phyloP scores from a whole-genome alignment of 2,888 invertebrate genomes.

The Drosophila prolongata region DNA sequence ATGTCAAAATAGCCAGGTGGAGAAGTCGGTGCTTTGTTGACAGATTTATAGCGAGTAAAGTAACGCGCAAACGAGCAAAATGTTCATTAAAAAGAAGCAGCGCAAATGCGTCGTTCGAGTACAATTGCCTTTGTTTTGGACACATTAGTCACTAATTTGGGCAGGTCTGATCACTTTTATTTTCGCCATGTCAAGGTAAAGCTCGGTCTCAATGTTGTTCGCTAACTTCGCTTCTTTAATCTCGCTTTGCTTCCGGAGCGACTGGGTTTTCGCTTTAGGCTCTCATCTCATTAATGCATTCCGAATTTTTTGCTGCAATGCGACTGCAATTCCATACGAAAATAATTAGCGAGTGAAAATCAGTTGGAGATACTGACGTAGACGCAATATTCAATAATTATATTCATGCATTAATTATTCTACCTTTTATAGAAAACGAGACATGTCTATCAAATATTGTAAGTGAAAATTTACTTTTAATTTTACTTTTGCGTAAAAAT shows the following conservation, averaged over 20 bases:
- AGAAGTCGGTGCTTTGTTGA: slow-evolving; percentile 47
- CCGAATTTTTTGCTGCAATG: slow-evolving; percentile 38
- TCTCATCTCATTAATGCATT: slow-evolving; percentile 45
- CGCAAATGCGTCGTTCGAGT: slow-evolving; percentile 24
- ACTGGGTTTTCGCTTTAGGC: slow-evolving; percentile 14
- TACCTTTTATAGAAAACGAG: too few species aligned
- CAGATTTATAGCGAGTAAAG: slow-evolving; percentile 55
- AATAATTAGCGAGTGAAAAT: slow-evolving; percentile 45
- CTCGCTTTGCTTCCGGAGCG: slow-evolving; percentile 30
- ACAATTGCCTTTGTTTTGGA: slow-evolving; percentile 51
- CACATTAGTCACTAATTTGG: slow-evolving; percentile 52
- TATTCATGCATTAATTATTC: background rate
- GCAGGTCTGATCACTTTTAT: slow-evolving; percentile 31
- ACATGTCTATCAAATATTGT: too few species aligned
- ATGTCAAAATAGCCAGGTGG: slow-evolving; percentile 44
- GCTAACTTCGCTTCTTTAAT: slow-evolving; percentile 20
- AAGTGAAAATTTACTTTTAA: too few species aligned
- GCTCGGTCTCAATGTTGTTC: slow-evolving; percentile 14
- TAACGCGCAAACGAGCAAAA: slow-evolving; percentile 48
- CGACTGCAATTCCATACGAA: slow-evolving; percentile 38
- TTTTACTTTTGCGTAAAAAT: too few species aligned
- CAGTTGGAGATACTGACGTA: slow-evolving; percentile 9
- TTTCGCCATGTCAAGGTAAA: slow-evolving; percentile 50
- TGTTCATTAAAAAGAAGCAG: slow-evolving; percentile 41
- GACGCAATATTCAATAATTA: background rate